phyloP scores from a whole-genome alignment of 1,140 invertebrate species.

The Ladona fulva region DNA sequence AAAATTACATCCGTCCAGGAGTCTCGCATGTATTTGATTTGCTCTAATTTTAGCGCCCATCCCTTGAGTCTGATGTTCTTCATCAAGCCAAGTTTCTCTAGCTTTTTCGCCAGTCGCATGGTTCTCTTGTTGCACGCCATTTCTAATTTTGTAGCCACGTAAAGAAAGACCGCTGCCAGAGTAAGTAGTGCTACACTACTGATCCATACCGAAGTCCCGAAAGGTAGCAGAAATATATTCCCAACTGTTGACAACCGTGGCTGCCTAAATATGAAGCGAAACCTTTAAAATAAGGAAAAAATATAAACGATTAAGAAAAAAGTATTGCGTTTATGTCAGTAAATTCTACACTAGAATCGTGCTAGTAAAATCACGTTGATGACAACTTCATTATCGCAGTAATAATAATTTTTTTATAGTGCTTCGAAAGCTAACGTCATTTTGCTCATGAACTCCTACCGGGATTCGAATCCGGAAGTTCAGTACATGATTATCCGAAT shows the following conservation, averaged over 20 bases:
- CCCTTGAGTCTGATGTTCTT: neutral
- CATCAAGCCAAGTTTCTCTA: neutral
- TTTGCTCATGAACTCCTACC: no score
- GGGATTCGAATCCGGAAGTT: no score
- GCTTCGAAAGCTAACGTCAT: neutral
- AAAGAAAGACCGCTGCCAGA: neutral
- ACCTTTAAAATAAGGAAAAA: neutral
- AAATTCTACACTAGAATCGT: neutral
- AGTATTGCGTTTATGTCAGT: neutral
- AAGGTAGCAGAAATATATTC: neutral
- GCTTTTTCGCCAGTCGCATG: neutral
- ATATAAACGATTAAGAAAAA: neutral
- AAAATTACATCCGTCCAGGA: constrained; percentile 15
- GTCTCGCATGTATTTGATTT: neutral
- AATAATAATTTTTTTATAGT: neutral
- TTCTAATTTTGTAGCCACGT: neutral
- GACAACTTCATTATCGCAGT: neutral
- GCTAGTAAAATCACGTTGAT: neutral
- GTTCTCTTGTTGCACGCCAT: no score
- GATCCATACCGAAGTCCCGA: neutral
- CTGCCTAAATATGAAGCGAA: neutral
- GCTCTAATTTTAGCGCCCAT: neutral
- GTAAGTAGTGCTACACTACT: neutral
- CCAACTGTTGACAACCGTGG: neutral
- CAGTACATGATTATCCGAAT: no score